Base-by-base conservation (phyloP, 1,140 invertebrate genomes). In the Doryteuthis pealeii region DNA sequence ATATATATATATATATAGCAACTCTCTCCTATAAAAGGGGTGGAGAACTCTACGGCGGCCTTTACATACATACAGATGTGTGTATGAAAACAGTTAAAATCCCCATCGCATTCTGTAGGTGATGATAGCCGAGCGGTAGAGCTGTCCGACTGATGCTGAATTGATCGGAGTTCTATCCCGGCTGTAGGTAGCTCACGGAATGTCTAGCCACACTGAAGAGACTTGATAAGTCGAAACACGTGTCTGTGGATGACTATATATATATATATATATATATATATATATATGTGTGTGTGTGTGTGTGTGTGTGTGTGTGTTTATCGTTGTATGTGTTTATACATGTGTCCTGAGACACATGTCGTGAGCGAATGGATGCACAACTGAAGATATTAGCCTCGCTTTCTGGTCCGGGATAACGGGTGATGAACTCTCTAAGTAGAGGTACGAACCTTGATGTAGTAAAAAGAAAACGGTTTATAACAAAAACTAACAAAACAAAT, bases 271-370 rank as follows among this genome's bases (percentile, higher is more conserved):
- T 58, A 58, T 58, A 58, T 58, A 58, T 58, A 58, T 58, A 58
- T 58, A 58, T 58, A 58, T 58, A 58, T 58, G 18, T 58, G 18
- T 58, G 18, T 58, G 15, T 58, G 15, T 58, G 15, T 58, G 54
- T 58, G 54, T 58, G 54, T 58, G 54, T 58, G 54, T 58, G 54
- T 58, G 54, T 58, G 54, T 58, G 54, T 58, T 3, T 58, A 15
- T 58, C 4, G 3, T 3, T 58, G 54, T 58, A 15, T 58, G 54
- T 58, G 26, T 58, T n/a, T 18, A 58, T 58, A 18, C 54, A 18
- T 68, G 66, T 22, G 22, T 68, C 66, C 66, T 68, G n/a, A 68
- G 30, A 30, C 66, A 68, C 28, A 68, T 68, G 66, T 33, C 32
- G 6, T 18, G 30, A 31, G 66, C n/a, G 30, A 30, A 68, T 26